A percentile compares a stretch with the other conserved stretches of the same genome.
Evolutionary conservation across 2,888 invertebrate species (phyloP).

Genomic region (Chrysolina americana): DNA sequence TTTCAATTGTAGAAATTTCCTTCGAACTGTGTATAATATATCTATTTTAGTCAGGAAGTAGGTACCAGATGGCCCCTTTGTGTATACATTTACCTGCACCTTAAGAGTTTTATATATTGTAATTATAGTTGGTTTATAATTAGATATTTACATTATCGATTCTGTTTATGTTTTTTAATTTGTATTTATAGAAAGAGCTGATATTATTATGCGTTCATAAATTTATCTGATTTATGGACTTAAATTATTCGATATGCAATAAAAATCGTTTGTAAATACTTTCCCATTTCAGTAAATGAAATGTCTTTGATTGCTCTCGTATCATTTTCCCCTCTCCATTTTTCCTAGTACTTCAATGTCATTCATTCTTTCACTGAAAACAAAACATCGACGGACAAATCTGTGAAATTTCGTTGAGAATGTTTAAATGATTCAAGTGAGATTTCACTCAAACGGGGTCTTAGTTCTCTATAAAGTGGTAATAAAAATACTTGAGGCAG

Average conservation of each 20-base stretch:
- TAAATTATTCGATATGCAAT: slow-evolving; percentile 51
- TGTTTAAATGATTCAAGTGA: too few relatives aligned
- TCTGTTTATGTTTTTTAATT: slow-evolving; percentile 60
- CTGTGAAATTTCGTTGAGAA: too few relatives aligned
- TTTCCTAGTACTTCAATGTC: neutral
- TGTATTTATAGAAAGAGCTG: slow-evolving; percentile 54
- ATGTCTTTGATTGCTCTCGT: neutral
- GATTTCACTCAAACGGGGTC: too few relatives aligned
- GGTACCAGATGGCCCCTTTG: slow-evolving; percentile 67
- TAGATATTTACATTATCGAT: slow-evolving; percentile 61
- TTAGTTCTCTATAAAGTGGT: too few relatives aligned
- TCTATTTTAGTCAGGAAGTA: slow-evolving; percentile 65
- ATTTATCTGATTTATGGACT: slow-evolving; percentile 42
- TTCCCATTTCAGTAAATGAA: slow-evolving; percentile 25
- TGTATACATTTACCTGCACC: slow-evolving; percentile 69
- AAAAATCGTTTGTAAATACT: slow-evolving; percentile 48
- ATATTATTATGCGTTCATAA: slow-evolving; percentile 51
- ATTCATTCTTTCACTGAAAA: neutral
- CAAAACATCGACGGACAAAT: too few relatives aligned
- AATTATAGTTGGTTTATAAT: slow-evolving; percentile 63
- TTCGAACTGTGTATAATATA: slow-evolving; percentile 67
- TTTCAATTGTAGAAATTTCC: slow-evolving; percentile 67
- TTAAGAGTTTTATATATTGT: slow-evolving; percentile 66
- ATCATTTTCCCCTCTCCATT: neutral
- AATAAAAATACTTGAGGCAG: too few relatives aligned